phyloP scores from a whole-genome alignment of 2,888 invertebrate species.

The Tortricodes alternella region DNA sequence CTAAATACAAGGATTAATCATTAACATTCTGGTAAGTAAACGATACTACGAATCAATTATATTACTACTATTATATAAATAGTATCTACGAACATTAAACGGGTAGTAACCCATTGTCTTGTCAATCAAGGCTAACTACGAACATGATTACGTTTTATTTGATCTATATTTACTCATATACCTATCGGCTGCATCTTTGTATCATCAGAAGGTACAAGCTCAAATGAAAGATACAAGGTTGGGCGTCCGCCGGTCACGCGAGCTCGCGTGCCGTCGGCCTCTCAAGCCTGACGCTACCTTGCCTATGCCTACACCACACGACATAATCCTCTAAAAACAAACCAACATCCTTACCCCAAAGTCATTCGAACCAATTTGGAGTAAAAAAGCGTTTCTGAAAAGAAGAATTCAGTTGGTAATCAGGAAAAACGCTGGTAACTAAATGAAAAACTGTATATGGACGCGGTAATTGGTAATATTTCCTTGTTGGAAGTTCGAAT shows the following conservation, averaged over 20 bases:
- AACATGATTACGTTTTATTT: too few species aligned
- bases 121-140: too few species aligned
- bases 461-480: conserved; percentile 47
- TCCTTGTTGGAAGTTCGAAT: conserved; percentile 20
- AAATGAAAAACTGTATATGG: conserved; percentile 47
- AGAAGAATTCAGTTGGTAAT: conserved; percentile 8
- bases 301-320: conserved; percentile 53
- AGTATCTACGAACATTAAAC: too few species aligned
- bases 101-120: too few species aligned
- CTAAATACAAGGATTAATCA: too few species aligned
- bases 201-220: conserved; percentile 28
- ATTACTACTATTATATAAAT: too few species aligned
- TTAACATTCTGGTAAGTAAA: not conserved
- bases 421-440: conserved; percentile 35
- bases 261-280: conserved; percentile 71
- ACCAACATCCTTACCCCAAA: conserved; percentile 37
- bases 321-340: conserved; percentile 52
- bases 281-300: conserved; percentile 52
- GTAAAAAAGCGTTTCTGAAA: not conserved
- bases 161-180: not conserved
- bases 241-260: conserved; percentile 59
- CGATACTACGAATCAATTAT: not conserved
- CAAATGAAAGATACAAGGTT: conserved; percentile 52
- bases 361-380: conserved; percentile 1
- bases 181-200: conserved; percentile 27